These are phyloP conservation scores for Neoarius graeffei DNA, from an alignment of 2,113 vertebrate species.

Conservation along the genomic window DNA sequence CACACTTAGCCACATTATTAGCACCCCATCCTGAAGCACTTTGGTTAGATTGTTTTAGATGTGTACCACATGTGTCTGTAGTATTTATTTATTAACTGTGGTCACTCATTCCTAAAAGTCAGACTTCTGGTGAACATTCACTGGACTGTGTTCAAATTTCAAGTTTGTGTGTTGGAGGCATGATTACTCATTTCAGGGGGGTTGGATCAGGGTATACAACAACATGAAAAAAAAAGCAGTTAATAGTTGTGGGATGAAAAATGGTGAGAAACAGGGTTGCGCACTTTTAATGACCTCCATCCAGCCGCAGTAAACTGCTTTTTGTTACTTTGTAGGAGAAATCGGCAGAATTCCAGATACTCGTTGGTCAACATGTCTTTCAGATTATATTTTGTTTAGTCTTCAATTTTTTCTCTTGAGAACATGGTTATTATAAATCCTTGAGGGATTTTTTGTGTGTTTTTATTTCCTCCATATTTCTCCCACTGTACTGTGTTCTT, in stretches of 20 bases:
- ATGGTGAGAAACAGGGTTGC: neutral
- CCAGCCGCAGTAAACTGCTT: neutral
- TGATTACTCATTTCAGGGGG: neutral
- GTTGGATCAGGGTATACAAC: neutral
- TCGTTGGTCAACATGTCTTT: neutral
- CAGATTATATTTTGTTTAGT: neutral
- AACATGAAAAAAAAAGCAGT: neutral
- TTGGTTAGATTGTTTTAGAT: neutral
- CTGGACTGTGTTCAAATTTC: neutral
- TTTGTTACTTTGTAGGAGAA: neutral
- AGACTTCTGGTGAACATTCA: neutral
- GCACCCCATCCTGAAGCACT: neutral
- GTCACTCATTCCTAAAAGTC: neutral
- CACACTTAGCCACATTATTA: neutral
- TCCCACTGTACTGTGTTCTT: neutral
- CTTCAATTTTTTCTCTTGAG: neutral
- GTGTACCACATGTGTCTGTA: constrained; percentile 7
- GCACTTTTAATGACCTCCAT: neutral
- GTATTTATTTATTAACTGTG: constrained; percentile 12
- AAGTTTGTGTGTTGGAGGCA: neutral
- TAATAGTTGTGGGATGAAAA: neutral
- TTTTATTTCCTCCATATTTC: neutral
- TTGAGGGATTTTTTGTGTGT: neutral
- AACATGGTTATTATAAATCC: neutral
- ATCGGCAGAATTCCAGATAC: neutral